Evolutionary conservation across 1,140 invertebrate species (phyloP), one percentile per base, ranked within the genome.

Genomic region (Patella vulgata): DNA sequence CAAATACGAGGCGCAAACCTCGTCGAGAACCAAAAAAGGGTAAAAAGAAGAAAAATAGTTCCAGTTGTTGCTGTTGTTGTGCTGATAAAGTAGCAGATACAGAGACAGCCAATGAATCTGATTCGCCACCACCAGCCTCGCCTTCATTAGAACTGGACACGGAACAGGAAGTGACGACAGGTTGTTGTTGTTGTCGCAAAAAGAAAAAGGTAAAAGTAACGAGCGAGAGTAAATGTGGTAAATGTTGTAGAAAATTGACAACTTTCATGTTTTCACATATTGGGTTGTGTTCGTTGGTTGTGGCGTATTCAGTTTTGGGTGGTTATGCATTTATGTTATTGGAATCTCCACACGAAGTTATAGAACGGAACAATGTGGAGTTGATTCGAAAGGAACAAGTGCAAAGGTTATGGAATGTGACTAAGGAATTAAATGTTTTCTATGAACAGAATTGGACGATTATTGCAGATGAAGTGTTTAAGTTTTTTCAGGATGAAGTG

Each of bases 241-340:
- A 12, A n/a, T 81, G 75, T 63, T 80, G 73, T 54, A 79, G 79
- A 53, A 65, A 81, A 72, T 74, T 84, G 17, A 70, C 77, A 11
- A 78, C 82, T 9, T 86, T 85, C 66, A 65, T 89, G 9, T 88
- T 90, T 73, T 89, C 88, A 5, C 88, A 89, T 75, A 94, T 98
- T 52, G 96, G 96, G 51, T 93, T 98, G 9, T 96, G 95, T 44
- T 93, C 92, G 0, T 85, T 98, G 8, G 94, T 99, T n/a, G 93
- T 98, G 0, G 90, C 93, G 46, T 98, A 98, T 80, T 93, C 96
- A 4, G 91, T 98, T 43, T 88, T 97, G 6, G 97, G 96, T 0
- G 96, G 96, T 1, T 90, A 96, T 21, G 90, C 93, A 42, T 99
- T 98, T 81, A 91, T 90, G 75, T 87, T 88, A 48, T 90, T 98